phyloP scores from a whole-genome alignment of 2,113 vertebrate genomes.

The Ochotona princeps region DNA sequence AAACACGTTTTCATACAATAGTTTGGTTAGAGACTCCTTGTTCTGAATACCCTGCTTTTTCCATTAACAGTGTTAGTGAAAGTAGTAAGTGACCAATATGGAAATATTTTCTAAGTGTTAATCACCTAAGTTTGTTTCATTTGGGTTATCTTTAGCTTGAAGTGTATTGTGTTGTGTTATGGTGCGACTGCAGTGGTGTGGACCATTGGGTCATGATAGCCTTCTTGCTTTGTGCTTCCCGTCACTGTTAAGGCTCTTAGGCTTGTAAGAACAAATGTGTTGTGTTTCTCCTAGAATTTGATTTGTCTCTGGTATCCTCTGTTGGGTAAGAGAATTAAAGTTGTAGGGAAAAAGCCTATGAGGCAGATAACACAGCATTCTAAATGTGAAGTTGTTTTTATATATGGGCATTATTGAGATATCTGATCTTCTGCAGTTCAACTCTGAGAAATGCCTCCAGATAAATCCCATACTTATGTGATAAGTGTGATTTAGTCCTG shows the following conservation, averaged over 20 bases:
- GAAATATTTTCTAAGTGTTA: neutral
- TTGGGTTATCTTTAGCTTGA: neutral
- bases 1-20: neutral
- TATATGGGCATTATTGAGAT: neutral
- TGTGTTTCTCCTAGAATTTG: conserved; percentile 41
- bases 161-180: neutral
- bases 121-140: neutral
- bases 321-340: conserved; percentile 13
- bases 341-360: neutral
- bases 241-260: neutral
- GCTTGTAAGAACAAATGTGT: conserved; percentile 1
- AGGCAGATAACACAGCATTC: neutral
- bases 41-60: conserved; percentile 27
- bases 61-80: conserved; percentile 9
- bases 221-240: neutral
- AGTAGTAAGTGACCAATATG: neutral
- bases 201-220: neutral
- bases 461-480: conserved; percentile 39
- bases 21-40: neutral
- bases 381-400: conserved; percentile 28
- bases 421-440: conserved; percentile 37
- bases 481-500: conserved; percentile 53
- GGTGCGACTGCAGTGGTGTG: neutral
- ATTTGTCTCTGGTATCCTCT: neutral
- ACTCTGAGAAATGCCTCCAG: conserved; percentile 27